Evolutionary conservation across 2,113 vertebrate species (phyloP).

Genomic region (Ailurus styani): DNA sequence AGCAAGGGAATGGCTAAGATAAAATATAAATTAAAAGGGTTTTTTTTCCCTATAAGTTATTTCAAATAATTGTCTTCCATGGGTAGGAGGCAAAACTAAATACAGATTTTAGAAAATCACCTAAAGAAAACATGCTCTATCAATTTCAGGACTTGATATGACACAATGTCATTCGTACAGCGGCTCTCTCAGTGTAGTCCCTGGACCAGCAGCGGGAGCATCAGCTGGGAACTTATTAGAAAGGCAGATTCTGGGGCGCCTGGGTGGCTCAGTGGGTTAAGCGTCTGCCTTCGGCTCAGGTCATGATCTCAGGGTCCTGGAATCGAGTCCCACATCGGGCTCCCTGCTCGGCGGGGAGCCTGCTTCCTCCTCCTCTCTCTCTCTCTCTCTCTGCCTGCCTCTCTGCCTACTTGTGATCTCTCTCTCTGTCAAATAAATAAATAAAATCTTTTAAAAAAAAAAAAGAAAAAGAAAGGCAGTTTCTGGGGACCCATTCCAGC

Average conservation of each 20-base stretch:
- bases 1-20: not conserved
- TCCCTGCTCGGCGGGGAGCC: no score
- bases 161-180: not conserved
- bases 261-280: no score
- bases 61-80: slow-evolving; percentile 31
- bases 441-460: no score
- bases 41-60: not conserved
- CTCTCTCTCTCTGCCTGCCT: no score
- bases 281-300: no score
- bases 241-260: not conserved
- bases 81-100: slow-evolving; percentile 34
- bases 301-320: no score
- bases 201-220: not conserved
- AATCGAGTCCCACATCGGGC: no score
- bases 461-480: no score
- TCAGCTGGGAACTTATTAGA: not conserved
- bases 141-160: not conserved
- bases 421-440: no score
- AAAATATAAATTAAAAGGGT: slow-evolving; percentile 23
- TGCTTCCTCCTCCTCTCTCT: no score
- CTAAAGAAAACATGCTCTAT: slow-evolving; percentile 22
- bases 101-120: slow-evolving; percentile 26
- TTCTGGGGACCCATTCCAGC: not conserved
- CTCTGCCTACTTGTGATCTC: no score
- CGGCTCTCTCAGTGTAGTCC: not conserved